Evolutionary conservation across 2,113 vertebrate species (phyloP).

Genomic region (Pandion haliaetus): DNA sequence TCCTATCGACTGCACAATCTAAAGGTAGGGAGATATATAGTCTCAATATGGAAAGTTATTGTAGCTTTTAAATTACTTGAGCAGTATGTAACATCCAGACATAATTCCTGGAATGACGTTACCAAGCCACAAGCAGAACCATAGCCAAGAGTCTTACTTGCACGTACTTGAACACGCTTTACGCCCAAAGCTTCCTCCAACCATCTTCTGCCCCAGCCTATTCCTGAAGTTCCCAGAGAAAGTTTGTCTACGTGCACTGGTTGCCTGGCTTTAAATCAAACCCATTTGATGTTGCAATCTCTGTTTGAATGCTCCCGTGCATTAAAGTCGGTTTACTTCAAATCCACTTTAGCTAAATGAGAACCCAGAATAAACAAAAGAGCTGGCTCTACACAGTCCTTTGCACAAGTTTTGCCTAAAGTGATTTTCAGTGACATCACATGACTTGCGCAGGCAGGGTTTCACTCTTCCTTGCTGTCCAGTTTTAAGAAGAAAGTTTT

Average conservation of each 20-base stretch:
- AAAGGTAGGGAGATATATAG: not conserved
- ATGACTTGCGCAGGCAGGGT: not conserved
- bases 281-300: not conserved
- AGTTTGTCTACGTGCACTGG: not conserved
- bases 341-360: not conserved
- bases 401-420: not conserved
- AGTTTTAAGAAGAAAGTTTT: not conserved
- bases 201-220: not conserved
- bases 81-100: not conserved
- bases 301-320: not conserved
- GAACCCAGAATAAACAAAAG: not conserved
- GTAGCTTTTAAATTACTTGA: not conserved
- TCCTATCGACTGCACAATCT: not conserved
- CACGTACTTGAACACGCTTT: accelerated
- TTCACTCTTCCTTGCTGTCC: not conserved
- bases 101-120: not conserved
- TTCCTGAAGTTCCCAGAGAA: not conserved
- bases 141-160: not conserved
- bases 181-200: not conserved
- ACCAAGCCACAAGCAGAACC: not conserved
- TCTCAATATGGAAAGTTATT: not conserved
- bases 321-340: not conserved
- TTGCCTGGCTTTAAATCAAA: not conserved
- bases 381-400: not conserved
- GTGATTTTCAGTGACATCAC: not conserved